Evolutionary conservation across 2,797 vertebrate species (phyloP).

Genomic region (Cuniculus paca): DNA sequence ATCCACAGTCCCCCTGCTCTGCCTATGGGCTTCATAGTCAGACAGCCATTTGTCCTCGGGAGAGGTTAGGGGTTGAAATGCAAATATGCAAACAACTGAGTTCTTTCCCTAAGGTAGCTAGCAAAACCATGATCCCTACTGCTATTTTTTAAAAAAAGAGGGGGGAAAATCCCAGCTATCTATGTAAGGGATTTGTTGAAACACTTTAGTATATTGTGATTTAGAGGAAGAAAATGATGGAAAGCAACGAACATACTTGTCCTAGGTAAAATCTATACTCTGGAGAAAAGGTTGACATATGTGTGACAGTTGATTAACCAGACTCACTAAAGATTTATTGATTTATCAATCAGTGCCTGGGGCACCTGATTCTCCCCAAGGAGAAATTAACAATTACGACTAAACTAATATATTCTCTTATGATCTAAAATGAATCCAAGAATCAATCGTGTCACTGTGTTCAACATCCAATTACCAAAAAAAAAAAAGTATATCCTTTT

Average conservation of each 20-base stretch:
- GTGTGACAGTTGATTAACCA: conserved; percentile 97
- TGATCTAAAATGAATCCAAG: conserved; percentile 86
- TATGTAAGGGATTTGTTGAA: conserved; percentile 88
- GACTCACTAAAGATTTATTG: conserved; percentile 98
- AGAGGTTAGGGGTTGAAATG: conserved; percentile 90
- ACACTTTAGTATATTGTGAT: conserved; percentile 84
- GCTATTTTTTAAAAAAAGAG: conserved; percentile 81
- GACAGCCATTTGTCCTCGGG: conserved; percentile 91
- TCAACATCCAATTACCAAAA: conserved; percentile 80
- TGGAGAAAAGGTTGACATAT: conserved; percentile 91
- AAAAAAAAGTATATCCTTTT: conserved; percentile 78
- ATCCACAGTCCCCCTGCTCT: conserved; percentile 87
- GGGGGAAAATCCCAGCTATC: conserved; percentile 51
- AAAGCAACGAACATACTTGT: conserved; percentile 85
- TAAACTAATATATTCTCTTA: conserved; percentile 90
- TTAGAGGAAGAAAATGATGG: conserved; percentile 86
- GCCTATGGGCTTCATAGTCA: conserved; percentile 88
- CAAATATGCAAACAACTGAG: conserved; percentile 90
- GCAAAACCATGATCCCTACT: conserved; percentile 86
- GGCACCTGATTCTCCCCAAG: conserved; percentile 91
- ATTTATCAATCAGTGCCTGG: conserved; percentile 96
- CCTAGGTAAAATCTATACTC: conserved; percentile 89
- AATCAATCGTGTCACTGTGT: conserved; percentile 87
- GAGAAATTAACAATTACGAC: conserved; percentile 93
- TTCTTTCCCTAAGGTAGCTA: conserved; percentile 87